phyloP scores from a whole-genome alignment of 2,797 vertebrate species.

The Poeciliopsis presidionis region DNA sequence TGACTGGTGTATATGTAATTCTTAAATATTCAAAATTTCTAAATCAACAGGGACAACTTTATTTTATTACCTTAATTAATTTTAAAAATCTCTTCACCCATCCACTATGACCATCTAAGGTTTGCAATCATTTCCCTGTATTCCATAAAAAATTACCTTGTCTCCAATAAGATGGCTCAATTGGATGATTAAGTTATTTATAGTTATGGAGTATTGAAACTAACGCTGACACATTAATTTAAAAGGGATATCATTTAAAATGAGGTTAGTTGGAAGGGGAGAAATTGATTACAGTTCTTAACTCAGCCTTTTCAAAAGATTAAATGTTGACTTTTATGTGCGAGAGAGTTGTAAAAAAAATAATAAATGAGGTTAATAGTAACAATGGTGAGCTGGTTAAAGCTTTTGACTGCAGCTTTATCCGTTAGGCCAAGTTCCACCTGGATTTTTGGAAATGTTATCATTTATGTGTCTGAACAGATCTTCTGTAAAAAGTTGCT shows the following conservation, averaged over 20 bases:
- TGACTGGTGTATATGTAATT: not conserved
- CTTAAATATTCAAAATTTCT: not conserved
- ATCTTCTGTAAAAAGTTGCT: slow-evolving; percentile 20
- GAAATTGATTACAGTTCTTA: slow-evolving; percentile 19
- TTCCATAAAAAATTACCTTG: not conserved
- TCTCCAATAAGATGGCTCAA: slow-evolving; percentile 13
- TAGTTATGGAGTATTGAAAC: slow-evolving; percentile 43
- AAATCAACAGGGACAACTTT: not conserved
- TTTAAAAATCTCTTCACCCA: not conserved
- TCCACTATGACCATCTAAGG: not conserved
- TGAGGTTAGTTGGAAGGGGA: slow-evolving; percentile 1
- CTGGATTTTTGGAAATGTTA: slow-evolving; percentile 19
- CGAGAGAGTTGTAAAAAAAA: not conserved
- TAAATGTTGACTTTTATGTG: not conserved
- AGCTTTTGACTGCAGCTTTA: not conserved
- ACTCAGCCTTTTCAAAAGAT: slow-evolving; percentile 8
- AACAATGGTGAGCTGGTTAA: not conserved
- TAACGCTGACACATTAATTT: slow-evolving; percentile 35
- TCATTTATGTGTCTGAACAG: not conserved
- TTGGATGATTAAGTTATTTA: slow-evolving; percentile 26
- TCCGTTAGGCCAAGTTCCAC: slow-evolving; percentile 4
- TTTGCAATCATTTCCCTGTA: not conserved
- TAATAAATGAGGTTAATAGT: slow-evolving; percentile 2
- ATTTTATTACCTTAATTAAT: not conserved
- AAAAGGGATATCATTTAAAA: slow-evolving; percentile 27